Evolutionary conservation across 2,113 vertebrate genomes (phyloP), one percentile per base, ranked within the genome.

Genomic region (Drymodes brunneopygia): DNA sequence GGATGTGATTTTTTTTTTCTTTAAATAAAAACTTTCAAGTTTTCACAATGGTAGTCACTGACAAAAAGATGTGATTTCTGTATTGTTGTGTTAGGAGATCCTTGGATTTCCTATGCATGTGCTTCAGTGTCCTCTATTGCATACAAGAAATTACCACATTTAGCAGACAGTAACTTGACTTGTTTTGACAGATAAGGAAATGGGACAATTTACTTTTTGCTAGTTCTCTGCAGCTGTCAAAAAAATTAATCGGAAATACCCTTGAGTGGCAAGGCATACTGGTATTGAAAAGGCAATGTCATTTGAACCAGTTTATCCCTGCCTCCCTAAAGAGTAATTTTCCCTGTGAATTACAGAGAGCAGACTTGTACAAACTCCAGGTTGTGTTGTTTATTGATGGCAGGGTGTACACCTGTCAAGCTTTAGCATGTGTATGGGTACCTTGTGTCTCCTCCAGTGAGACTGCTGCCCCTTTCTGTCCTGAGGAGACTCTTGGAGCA

Each of bases 301-400:
- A 25, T 53, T 69, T 83, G 57, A 48, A 56, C 11, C 1, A 7
- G 18, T n/a, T 77, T 14, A 9, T 35, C 4, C 1, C 8, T 72
- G 45, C 21, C 10, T 21, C 31, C 12, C 48, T 57, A 11, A 4
- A 50, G 48, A 48, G 27, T 28, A 0, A 7, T 24, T 74, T 91
- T 38, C 14, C 29, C 7, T 33, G 22, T 65, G 47, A 48, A 14
- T 81, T 81, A 11, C 15, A n/a, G 40, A 47, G 38, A 51, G n/a
- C 11, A 64, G 38, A 24, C 6, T 40, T 45, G 6, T 28, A 5
- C 0, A 1, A 60, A 12, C 19, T 50, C 45, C 0, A 42, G 8
- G 61, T 44, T 47, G 23, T 50, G 11, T 33, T 66, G 25, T 20
- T 85, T 44, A 5, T 23, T 57, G 31, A 35, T 48, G 53, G 15